Base-by-base conservation (phyloP, 2,888 invertebrate species). In the Drosophila tripunctata region DNA sequence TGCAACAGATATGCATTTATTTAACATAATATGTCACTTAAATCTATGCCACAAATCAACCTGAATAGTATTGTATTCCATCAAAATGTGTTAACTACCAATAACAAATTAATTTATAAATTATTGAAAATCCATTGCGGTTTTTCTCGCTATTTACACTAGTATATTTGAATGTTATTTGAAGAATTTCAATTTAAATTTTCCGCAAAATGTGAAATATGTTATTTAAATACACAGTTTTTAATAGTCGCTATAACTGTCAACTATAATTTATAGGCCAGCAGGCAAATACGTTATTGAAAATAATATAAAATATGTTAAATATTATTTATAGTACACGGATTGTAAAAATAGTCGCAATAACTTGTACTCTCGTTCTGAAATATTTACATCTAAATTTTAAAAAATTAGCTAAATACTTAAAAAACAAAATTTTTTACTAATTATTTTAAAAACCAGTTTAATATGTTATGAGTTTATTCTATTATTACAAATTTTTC, bases 1-100 rank as follows among this genome's bases (percentile, higher is more conserved):
- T 91, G 75, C 31, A 64, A 47, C 67, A 61, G 63, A 57, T 44
- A 54, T 35, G 12, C 22, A 57, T 40, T 14, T 19, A 47, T 56
- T 36, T 19, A 68, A 54, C 10, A 24, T 10, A 10, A 24, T 24
- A n/a, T n/a, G n/a, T n/a, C n/a, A n/a, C n/a, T n/a, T n/a, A n/a
- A n/a, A n/a, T n/a, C 5, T 17, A 38, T 21, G 14, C 10, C 21
- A 19, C 17, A 30, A 27, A 3, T 6, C 22, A 41, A 22, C 22
- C n/a, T n/a, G n/a, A n/a, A n/a, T n/a, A n/a, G n/a, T n/a, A n/a
- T n/a, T n/a, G n/a, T n/a, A 27, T 27, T 27, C 10, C 10, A 27
- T 27, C 10, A 27, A 27, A 27, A 27, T 10, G 27, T 3, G 27
- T 3, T 10, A 27, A 27, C 8, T 10, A 27, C 27, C 10, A n/a